phyloP scores from a whole-genome alignment of 1,140 invertebrate species.

The Drosophila nasuta region DNA sequence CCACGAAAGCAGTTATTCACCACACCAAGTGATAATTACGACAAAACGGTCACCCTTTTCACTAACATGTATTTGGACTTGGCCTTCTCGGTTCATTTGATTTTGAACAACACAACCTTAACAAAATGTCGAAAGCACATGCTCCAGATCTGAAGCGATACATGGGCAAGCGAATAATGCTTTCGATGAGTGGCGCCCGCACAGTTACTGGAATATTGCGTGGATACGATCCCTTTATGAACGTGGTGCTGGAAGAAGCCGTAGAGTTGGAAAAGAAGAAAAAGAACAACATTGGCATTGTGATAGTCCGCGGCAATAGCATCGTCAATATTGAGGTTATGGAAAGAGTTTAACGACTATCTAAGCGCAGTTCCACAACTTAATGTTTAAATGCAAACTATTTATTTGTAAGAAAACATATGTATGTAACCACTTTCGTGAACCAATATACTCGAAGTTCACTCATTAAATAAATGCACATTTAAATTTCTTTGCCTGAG shows the following conservation, averaged over 20 bases:
- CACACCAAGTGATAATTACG: too few relatives aligned
- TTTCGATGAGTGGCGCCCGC: slow-evolving; percentile 97
- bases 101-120: too few relatives aligned
- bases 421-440: too few relatives aligned
- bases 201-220: slow-evolving; percentile 96
- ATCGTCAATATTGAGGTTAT: slow-evolving; percentile 96
- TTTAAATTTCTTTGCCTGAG: too few relatives aligned
- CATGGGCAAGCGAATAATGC: slow-evolving; percentile 94
- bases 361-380: too few relatives aligned
- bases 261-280: slow-evolving; percentile 94
- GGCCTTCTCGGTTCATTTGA: too few relatives aligned
- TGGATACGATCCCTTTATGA: slow-evolving; percentile 99
- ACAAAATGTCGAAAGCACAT: slow-evolving; percentile 93
- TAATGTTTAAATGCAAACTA: slow-evolving; percentile 38
- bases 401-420: background rate
- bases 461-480: too few relatives aligned
- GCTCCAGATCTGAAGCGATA: slow-evolving; percentile 95
- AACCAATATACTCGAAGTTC: too few relatives aligned
- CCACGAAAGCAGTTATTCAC: too few relatives aligned
- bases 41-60: too few relatives aligned
- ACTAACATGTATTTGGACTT: too few relatives aligned
- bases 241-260: slow-evolving; percentile 97
- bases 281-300: slow-evolving; percentile 97
- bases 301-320: slow-evolving; percentile 97
- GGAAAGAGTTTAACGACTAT: slow-evolving; percentile 89